Conservation (phyloP, 2,888 invertebrate species). For the Amphiduros pacificus region DNA sequence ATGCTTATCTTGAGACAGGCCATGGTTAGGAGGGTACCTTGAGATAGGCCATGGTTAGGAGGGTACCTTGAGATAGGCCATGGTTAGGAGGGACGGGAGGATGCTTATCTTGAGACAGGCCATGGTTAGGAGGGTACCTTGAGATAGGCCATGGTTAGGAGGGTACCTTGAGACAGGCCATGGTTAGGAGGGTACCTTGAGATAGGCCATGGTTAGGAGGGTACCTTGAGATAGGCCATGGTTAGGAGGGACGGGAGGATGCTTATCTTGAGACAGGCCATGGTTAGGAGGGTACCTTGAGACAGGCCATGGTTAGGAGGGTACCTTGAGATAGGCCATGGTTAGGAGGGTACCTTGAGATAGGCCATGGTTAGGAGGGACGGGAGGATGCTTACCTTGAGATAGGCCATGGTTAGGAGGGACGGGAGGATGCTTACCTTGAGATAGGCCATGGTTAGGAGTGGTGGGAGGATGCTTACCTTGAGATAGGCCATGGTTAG, state of each 20-base stretch:
- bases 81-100: conserved; percentile 89
- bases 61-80: conserved; percentile 94
- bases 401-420: conserved; percentile 93
- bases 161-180: conserved; percentile 97
- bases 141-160: conserved; percentile 96
- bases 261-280: conserved; percentile 94
- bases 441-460: conserved; percentile 96
- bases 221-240: conserved; percentile 96
- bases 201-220: no score
- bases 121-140: conserved; percentile 96
- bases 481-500: conserved; percentile 96
- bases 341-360: conserved; percentile 78
- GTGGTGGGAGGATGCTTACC: conserved; percentile 93
- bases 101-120: conserved; percentile 94
- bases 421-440: conserved; percentile 81
- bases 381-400: conserved; percentile 95
- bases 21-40: conserved; percentile 94
- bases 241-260: conserved; percentile 92
- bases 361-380: conserved; percentile 97
- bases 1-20: conserved; percentile 94
- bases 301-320: conserved; percentile 94
- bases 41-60: no score
- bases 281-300: conserved; percentile 94
- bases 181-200: conserved; percentile 91
- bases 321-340: no score